phyloP scores from a whole-genome alignment of 1,140 invertebrate species.

The Drosophila pruinosa region DNA sequence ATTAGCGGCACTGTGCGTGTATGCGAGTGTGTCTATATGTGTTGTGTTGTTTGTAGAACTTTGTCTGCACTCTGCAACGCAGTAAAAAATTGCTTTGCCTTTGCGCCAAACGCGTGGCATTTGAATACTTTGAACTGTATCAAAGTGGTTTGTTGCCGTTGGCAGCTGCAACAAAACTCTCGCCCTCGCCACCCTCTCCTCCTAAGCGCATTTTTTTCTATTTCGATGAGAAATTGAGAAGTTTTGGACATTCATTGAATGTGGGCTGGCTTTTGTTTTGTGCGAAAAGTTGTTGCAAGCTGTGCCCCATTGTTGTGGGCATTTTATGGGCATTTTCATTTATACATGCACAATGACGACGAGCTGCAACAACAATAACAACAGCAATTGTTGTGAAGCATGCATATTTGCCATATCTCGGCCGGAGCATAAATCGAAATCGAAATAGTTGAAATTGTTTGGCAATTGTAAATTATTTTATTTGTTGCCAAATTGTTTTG shows the following conservation, averaged over 20 bases:
- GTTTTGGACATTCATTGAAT: conserved; percentile 55
- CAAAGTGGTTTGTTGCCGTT: conserved; percentile 59
- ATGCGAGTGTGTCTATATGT: conserved; percentile 11
- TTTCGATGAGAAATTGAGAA: conserved; percentile 41
- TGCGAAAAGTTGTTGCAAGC: conserved; percentile 26
- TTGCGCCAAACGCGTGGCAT: conserved; percentile 32
- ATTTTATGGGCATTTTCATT: conserved; percentile 63
- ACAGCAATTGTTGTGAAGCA: conserved; percentile 33
- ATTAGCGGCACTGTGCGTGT: conserved; percentile 51
- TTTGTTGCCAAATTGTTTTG: conserved; percentile 68
- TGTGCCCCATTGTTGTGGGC: conserved; percentile 62
- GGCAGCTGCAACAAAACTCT: conserved; percentile 39
- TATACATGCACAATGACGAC: conserved; percentile 21
- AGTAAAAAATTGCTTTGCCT: conserved; percentile 41
- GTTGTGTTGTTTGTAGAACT: conserved; percentile 46
- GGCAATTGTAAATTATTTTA: conserved; percentile 78
- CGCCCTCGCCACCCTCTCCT: neutral
- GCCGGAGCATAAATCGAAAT: conserved; percentile 46
- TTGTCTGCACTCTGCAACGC: conserved; percentile 36
- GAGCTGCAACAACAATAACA: neutral
- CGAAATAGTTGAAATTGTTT: conserved; percentile 63
- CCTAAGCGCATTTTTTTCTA: neutral
- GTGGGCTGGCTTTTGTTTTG: conserved; percentile 54
- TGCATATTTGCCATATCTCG: conserved; percentile 48
- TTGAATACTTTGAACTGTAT: conserved; percentile 65